Percentiles rank a stretch among this genome's conserved stretches.
phyloP scores from a whole-genome alignment of 2,888 invertebrate species.

The Gibbula magus region DNA sequence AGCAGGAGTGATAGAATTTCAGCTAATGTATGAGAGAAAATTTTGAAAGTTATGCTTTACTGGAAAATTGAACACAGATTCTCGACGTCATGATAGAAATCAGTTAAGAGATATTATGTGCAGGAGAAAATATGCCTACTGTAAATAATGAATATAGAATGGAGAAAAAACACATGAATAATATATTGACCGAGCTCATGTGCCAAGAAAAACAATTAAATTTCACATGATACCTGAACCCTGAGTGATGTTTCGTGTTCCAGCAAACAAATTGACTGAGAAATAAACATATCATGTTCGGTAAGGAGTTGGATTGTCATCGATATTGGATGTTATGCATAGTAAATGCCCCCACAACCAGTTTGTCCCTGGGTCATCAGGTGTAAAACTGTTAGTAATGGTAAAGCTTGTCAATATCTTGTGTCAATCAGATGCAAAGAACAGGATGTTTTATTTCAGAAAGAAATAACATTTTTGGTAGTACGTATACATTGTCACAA shows the following conservation, averaged over 20 bases:
- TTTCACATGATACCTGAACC: conserved; percentile 11
- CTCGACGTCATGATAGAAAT: neutral
- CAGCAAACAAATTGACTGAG: neutral
- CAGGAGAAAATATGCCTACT: neutral
- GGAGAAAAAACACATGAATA: neutral
- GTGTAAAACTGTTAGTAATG: too few relatives aligned
- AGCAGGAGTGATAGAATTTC: too few relatives aligned
- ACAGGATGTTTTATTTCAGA: too few relatives aligned
- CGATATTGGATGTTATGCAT: too few relatives aligned
- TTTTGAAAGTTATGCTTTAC: neutral
- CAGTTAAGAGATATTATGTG: neutral
- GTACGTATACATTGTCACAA: too few relatives aligned
- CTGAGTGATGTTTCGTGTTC: neutral
- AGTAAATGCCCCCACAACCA: too few relatives aligned
- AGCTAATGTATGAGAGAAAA: too few relatives aligned
- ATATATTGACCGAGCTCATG: neutral
- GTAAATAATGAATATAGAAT: neutral
- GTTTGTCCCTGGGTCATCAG: too few relatives aligned
- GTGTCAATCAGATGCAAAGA: too few relatives aligned
- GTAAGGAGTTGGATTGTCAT: neutral
- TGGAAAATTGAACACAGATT: neutral
- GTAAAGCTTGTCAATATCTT: too few relatives aligned
- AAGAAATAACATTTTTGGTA: too few relatives aligned
- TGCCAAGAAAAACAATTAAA: neutral
- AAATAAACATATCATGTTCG: neutral